Evolutionary conservation across 2,888 invertebrate species (phyloP).

Genomic region (Drosophila leonis): DNA sequence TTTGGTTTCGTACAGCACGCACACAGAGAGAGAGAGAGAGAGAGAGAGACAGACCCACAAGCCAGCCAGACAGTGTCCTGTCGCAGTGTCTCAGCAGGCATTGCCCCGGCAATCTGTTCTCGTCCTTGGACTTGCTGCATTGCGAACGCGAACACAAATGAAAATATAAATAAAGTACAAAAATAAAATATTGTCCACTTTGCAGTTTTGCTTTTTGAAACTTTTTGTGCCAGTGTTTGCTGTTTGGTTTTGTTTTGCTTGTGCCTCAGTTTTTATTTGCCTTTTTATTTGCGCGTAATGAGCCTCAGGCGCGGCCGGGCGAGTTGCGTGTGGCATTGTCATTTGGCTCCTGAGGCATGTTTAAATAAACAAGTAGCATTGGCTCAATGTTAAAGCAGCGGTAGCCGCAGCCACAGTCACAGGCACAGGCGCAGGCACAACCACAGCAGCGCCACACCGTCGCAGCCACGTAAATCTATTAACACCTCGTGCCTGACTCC

Average conservation of each 20-base stretch:
- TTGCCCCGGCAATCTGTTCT: slow-evolving; percentile 40
- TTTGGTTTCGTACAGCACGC: slow-evolving; percentile 47
- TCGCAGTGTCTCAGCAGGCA: slow-evolving; percentile 42
- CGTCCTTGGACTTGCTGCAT: slow-evolving; percentile 49
- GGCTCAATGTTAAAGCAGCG: slow-evolving; percentile 41
- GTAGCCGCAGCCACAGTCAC: neutral
- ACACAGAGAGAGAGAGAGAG: neutral
- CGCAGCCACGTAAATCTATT: slow-evolving; percentile 77
- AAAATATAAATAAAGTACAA: slow-evolving; percentile 51
- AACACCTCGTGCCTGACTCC: slow-evolving; percentile 67
- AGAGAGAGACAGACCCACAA: neutral
- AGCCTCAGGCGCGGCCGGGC: slow-evolving; percentile 29
- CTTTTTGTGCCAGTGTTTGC: slow-evolving; percentile 27
- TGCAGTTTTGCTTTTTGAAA: slow-evolving; percentile 62
- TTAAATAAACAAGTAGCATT: slow-evolving; percentile 52
- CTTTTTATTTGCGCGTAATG: slow-evolving; percentile 58
- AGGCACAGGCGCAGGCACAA: neutral
- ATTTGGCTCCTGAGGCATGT: slow-evolving; percentile 47
- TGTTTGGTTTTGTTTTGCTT: slow-evolving; percentile 13
- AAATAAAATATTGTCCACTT: slow-evolving; percentile 64
- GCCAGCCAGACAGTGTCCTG: slow-evolving; percentile 8
- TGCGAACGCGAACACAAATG: slow-evolving; percentile 29
- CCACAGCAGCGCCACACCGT: slow-evolving; percentile 3
- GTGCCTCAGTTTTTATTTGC: slow-evolving; percentile 31
- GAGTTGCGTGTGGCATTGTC: slow-evolving; percentile 57